Base-by-base conservation (phyloP, 2,888 invertebrate species). In the Chaitophorus viminalis region DNA sequence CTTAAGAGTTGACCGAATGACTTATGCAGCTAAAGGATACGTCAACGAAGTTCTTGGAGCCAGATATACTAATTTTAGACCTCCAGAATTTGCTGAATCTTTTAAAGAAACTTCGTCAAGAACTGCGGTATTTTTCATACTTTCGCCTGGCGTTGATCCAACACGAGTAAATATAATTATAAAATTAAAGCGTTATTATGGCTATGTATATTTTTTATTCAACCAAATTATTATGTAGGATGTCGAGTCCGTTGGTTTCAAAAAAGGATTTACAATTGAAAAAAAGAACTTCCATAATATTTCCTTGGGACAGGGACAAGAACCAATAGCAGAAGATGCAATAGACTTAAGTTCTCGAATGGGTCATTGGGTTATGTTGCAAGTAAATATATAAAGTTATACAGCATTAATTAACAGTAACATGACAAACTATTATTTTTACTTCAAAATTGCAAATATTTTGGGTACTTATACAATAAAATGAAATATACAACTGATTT, bases 91-190 rank as follows among this genome's bases (percentile, higher is more conserved):
- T 91, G 94, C 95, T 3, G 95, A 95, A 91, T 97, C 98, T 0
- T 98, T 93, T 91, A 94, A 95, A 91, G 98, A 98, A 92, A 95
- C 96, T 65, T 96, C 95, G 89, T 93, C 95, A 5, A 94, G 94
- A 18, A 98, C 97, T 0, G 97, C 98, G 0, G 94, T 97, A 89
- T 98, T 98, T 92, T 98, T 98, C 92, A 98, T 98, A 90, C 93
- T 98, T 5, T 98, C 98, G 0, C 95, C 98, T 0, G 98, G 98
- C 77, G 98, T 98, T 0, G 97, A 98, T 92, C 98, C 98, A 0
- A 92, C 98, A 1, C 97, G 97, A 92, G 94, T 94, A 92, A 87
- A 78, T 70, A 0, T 46, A 46, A 72, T 88, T n/a, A n/a, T 70
- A 86, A 39, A 70, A n/a, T 25, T 75, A 25, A 21, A 60, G 6